These are phyloP conservation scores for Thalassarche chlororhynchos DNA, from an alignment of 2,113 vertebrate species.

Conservation along the genomic window DNA sequence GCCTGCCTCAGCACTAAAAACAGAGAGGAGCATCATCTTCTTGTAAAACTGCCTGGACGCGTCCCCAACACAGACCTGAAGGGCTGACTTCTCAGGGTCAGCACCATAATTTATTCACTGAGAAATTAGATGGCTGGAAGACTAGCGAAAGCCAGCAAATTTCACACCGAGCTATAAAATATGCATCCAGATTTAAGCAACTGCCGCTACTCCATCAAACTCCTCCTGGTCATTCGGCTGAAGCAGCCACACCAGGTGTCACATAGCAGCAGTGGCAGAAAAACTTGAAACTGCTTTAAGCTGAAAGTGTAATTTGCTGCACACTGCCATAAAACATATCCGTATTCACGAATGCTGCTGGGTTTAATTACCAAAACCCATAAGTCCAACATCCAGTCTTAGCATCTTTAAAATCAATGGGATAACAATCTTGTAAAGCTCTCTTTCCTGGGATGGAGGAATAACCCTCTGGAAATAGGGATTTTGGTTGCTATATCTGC, in stretches of 20 bases:
- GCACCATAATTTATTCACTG: background rate
- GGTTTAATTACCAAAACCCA: background rate
- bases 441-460: background rate
- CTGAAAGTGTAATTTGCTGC: background rate
- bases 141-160: background rate
- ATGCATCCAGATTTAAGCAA: background rate
- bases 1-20: background rate
- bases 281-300: background rate
- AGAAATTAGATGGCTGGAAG: background rate
- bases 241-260: background rate
- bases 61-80: background rate
- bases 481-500: background rate
- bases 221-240: background rate
- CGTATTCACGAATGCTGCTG: accelerated
- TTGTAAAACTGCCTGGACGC: background rate
- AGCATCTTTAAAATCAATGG: background rate
- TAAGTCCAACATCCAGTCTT: background rate
- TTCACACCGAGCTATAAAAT: background rate
- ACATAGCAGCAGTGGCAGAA: background rate
- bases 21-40: background rate
- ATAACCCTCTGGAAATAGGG: background rate
- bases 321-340: background rate
- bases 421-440: background rate
- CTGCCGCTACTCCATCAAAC: background rate
- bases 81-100: background rate